Base-by-base conservation (phyloP, 2,888 invertebrate species). In the Ennomos quercinarius region DNA sequence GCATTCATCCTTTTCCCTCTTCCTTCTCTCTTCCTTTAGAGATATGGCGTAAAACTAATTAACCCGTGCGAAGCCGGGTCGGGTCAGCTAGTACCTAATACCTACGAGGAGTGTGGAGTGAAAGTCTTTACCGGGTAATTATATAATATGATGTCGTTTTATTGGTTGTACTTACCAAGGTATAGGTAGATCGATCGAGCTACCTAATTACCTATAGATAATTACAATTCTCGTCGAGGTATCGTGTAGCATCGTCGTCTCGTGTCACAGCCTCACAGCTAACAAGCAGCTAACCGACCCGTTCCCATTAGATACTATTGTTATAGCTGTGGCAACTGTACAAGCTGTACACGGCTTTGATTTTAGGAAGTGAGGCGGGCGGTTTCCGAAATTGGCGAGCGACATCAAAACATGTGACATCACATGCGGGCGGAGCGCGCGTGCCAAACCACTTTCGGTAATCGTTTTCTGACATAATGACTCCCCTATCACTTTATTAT, bases 391-490 rank as follows among this genome's bases (percentile, higher is more conserved):
- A 67, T 69, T 67, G 70, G 66, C 66, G 65, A 61, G 68, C 71
- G 72, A 78, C 74, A 77, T 71, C 70, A 74, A 57, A 66, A 73
- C 68, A 68, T 73, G 74, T 76, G 80, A 78, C 79, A 77, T 79
- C 78, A 75, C 68, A 87, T 86, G 84, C 87, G 89, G 88, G 88
- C 63, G 77, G 57, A 53, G 51, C 49, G 73, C 87, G 80, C 84
- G 87, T 84, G 87, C 80, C 80, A 76, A 76, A 81, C 80, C 84
- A 81, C 81, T 85, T 82, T 77, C 79, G 76, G 76, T 86, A 86
- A 87, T 85, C 84, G 80, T 76, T 79, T 76, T 71, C 78, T 67
- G 72, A 68, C 77, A 72, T 83, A 84, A 86, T 82, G 80, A 77
- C 71, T 78, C 83, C 84, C 84, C 80, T 83, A 81, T 79, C 73